Conservation (phyloP, 2,113 vertebrate genomes). For the Galemys pyrenaicus region DNA sequence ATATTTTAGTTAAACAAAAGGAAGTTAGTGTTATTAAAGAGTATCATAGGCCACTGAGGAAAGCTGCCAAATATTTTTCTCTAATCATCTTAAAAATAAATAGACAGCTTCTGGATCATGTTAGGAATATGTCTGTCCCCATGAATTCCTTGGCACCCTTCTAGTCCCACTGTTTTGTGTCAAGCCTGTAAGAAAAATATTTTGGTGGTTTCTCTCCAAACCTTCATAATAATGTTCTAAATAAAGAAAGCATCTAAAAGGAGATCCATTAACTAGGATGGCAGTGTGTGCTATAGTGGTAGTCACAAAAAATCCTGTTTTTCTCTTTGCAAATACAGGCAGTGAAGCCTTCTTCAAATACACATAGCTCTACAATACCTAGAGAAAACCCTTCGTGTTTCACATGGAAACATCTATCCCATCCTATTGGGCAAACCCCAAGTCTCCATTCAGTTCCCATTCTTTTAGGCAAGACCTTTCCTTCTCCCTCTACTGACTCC, state of each 20-base stretch:
- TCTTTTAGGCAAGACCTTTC: neutral
- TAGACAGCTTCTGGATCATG: neutral
- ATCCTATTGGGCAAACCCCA: neutral
- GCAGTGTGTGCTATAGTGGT: neutral
- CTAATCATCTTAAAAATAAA: constrained; percentile 61
- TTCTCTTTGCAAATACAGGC: neutral
- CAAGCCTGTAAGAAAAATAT: neutral
- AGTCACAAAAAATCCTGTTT: neutral
- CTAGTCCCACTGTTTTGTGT: neutral
- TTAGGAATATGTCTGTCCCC: constrained; percentile 4
- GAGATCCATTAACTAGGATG: neutral
- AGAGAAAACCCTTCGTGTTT: neutral
- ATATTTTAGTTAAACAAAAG: constrained; percentile 59
- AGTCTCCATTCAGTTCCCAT: neutral
- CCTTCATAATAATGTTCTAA: constrained; percentile 42
- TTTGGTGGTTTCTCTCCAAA: constrained; percentile 31
- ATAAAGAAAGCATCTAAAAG: constrained; percentile 56
- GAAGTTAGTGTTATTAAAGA: constrained; percentile 53
- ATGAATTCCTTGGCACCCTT: constrained; percentile 10
- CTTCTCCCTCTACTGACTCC: neutral
- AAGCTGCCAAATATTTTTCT: constrained; percentile 49
- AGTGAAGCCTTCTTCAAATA: neutral
- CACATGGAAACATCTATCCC: neutral
- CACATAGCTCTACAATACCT: neutral
- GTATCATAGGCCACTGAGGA: constrained; percentile 39